Evolutionary conservation across 2,797 vertebrate genomes (phyloP).

Genomic region (Holocentrus rufus): DNA sequence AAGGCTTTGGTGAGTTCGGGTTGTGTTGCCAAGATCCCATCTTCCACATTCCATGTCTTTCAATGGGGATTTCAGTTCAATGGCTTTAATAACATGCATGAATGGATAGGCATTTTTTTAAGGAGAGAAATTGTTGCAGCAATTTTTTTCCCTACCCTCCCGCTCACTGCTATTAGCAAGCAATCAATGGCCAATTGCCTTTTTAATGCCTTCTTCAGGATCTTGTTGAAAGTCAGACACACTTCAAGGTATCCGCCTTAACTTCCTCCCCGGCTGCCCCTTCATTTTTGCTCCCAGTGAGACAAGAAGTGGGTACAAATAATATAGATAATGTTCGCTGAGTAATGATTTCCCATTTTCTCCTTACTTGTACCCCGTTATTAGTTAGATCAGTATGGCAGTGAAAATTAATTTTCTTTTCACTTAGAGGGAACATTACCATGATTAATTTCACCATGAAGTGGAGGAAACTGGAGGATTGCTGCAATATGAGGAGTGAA

Average conservation of each 20-base stretch:
- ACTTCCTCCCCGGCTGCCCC: constrained; percentile 82
- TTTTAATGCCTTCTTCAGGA: constrained; percentile 89
- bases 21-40: constrained; percentile 84
- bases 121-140: constrained; percentile 82
- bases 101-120: constrained; percentile 85
- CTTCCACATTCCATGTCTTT: constrained; percentile 85
- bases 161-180: constrained; percentile 86
- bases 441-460: constrained; percentile 87
- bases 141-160: constrained; percentile 82
- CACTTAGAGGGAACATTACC: constrained; percentile 90
- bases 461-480: constrained; percentile 83
- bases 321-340: constrained; percentile 91
- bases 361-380: constrained; percentile 87
- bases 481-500: constrained; percentile 85
- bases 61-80: constrained; percentile 86
- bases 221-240: constrained; percentile 86
- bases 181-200: constrained; percentile 90
- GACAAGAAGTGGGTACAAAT: constrained; percentile 86
- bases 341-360: constrained; percentile 94
- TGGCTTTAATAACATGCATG: constrained; percentile 95
- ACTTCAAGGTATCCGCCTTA: constrained; percentile 84
- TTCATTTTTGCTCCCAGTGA: constrained; percentile 87
- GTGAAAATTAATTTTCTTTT: constrained; percentile 94
- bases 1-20: constrained; percentile 82
- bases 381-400: constrained; percentile 89